Percentiles rank a stretch among this genome's conserved stretches.
Evolutionary conservation across 1,140 invertebrate species (phyloP).

Genomic region (Ceratina australensis): DNA sequence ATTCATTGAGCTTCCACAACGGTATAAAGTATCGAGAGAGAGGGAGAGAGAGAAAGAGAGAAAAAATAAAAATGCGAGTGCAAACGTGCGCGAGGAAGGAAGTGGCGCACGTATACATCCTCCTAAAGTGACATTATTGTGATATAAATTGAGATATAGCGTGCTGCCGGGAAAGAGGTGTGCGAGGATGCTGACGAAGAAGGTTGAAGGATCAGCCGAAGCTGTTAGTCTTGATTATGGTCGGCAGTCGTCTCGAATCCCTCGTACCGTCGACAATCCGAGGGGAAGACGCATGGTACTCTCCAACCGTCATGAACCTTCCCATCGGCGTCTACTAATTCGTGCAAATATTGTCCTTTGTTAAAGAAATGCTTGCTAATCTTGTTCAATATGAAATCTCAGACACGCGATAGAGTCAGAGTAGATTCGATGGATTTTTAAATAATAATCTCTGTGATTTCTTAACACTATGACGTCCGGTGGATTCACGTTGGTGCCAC

Average conservation of each 20-base stretch:
- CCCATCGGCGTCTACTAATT: constrained; percentile 66
- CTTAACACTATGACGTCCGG: no score
- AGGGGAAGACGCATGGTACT: constrained; percentile 70
- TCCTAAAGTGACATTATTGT: constrained; percentile 76
- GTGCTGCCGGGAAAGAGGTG: constrained; percentile 57
- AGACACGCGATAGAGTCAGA: no score
- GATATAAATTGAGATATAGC: constrained; percentile 78
- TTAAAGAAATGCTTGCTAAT: constrained; percentile 43
- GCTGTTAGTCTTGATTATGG: constrained; percentile 79
- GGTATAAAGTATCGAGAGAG: not conserved
- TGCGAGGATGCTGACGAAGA: constrained; percentile 68
- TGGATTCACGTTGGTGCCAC: no score
- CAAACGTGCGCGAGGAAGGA: constrained; percentile 10
- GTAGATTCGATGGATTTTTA: no score
- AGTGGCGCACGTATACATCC: constrained; percentile 53
- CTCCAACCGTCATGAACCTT: constrained; percentile 50
- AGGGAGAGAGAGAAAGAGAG: not conserved
- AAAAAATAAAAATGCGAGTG: not conserved
- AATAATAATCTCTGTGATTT: no score
- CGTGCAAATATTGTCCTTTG: constrained; percentile 66
- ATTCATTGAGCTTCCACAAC: constrained; percentile 34
- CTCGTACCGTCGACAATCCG: constrained; percentile 55
- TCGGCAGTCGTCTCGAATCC: constrained; percentile 70
- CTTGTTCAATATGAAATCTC: not conserved
- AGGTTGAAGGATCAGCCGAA: constrained; percentile 76